phyloP scores from a whole-genome alignment of 1,140 invertebrate species.

The Dermatophagoides farinae region DNA sequence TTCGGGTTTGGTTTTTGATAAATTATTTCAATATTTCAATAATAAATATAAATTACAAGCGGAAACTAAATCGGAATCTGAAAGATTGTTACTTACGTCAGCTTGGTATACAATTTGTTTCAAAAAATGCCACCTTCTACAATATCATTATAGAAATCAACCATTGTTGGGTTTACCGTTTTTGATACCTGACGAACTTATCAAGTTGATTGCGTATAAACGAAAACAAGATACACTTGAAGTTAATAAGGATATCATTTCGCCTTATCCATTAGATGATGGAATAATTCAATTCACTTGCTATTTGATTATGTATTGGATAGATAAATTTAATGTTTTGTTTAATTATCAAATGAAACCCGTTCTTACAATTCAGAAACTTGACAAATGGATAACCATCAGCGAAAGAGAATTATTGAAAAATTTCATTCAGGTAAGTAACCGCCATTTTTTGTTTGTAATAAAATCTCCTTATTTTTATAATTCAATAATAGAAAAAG shows the following conservation, averaged over 20 bases:
- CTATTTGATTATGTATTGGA: background rate
- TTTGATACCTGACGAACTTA: background rate
- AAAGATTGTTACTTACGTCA: background rate
- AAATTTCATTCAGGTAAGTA: background rate
- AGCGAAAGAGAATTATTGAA: background rate
- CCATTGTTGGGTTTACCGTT: background rate
- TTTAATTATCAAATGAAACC: background rate
- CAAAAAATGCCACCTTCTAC: background rate
- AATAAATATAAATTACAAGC: background rate
- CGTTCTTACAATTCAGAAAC: background rate
- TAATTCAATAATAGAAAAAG: background rate
- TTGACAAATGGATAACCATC: background rate
- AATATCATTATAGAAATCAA: background rate
- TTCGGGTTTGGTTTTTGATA: background rate
- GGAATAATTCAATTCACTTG: background rate
- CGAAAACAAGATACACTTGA: background rate
- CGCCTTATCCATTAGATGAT: background rate
- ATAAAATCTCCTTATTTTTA: background rate
- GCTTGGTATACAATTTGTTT: constrained; percentile 4
- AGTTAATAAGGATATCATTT: background rate
- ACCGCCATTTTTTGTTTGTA: background rate
- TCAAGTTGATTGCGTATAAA: background rate
- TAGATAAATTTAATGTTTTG: background rate
- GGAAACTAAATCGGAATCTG: background rate
- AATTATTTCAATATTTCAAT: background rate